These are phyloP conservation scores for Aphelinus atriplicis DNA, from an alignment of 1,140 invertebrate genomes.

Conservation along the genomic window DNA sequence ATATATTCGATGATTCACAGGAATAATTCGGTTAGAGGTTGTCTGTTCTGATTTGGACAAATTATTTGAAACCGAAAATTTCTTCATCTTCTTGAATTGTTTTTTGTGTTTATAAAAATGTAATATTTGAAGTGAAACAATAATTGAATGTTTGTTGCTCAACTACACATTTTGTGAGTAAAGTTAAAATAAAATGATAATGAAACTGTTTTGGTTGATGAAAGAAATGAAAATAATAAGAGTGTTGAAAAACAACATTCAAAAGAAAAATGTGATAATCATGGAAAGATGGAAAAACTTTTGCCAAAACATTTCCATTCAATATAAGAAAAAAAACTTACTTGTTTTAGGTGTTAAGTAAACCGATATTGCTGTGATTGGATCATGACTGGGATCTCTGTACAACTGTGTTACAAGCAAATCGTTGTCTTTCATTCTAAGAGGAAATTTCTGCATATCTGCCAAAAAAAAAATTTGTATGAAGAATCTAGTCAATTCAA, in stretches of 20 bases:
- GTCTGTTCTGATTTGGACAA: background rate
- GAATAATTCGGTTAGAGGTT: too few species aligned
- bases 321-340: slow-evolving; percentile 65
- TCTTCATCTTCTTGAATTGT: background rate
- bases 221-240: background rate
- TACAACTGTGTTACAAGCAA: slow-evolving; percentile 96
- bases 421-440: slow-evolving; percentile 99
- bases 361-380: slow-evolving; percentile 98
- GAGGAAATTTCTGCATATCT: slow-evolving; percentile 99
- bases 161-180: too few species aligned
- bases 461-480: slow-evolving; percentile 51
- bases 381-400: slow-evolving; percentile 91
- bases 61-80: slow-evolving; percentile 2
- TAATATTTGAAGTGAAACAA: too few species aligned
- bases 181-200: too few species aligned
- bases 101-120: too few species aligned
- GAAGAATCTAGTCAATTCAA: background rate
- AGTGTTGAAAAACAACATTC: background rate
- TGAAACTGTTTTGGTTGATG: background rate
- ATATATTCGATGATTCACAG: too few species aligned
- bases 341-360: slow-evolving; percentile 98
- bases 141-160: too few species aligned
- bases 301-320: slow-evolving; percentile 11
- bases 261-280: slow-evolving; percentile 1
- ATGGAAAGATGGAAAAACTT: slow-evolving; percentile 1